Evolutionary conservation across 2,888 invertebrate species (phyloP).

Genomic region (Parnassius smintheus): DNA sequence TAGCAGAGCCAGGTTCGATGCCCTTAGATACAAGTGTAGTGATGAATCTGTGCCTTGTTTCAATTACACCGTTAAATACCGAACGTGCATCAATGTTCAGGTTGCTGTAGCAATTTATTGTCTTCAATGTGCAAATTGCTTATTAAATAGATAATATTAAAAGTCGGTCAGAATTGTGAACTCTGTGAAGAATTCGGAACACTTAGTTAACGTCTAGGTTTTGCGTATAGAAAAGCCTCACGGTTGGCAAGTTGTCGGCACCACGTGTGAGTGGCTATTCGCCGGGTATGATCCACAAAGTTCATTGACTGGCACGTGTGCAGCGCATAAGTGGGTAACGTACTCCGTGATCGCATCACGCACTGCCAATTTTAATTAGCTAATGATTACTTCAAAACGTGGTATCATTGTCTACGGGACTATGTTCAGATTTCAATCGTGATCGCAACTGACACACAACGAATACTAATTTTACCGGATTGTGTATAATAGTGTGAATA

Average conservation of each 20-base stretch:
- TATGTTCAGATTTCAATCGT: constrained; percentile 61
- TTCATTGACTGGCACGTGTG: constrained; percentile 80
- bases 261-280: constrained; percentile 49
- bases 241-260: constrained; percentile 40
- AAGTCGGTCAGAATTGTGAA: neutral
- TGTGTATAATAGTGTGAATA: constrained; percentile 30
- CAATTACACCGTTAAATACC: constrained; percentile 2
- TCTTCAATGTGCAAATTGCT: constrained; percentile 1
- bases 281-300: constrained; percentile 64
- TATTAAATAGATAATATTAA: neutral
- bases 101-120: neutral
- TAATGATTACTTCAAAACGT: constrained; percentile 67
- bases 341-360: constrained; percentile 71
- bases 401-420: constrained; percentile 56
- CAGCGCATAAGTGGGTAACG: constrained; percentile 71
- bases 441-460: constrained; percentile 47
- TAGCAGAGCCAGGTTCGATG: constrained; percentile 55
- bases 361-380: constrained; percentile 78
- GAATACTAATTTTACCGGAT: constrained; percentile 63
- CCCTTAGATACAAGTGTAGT: constrained; percentile 38
- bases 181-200: neutral
- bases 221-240: constrained; percentile 8
- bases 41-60: constrained; percentile 17
- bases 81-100: constrained; percentile 1
- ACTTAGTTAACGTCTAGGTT: constrained; percentile 9